phyloP scores from a whole-genome alignment of 2,113 vertebrate species.

The Chaenogobius annularis region DNA sequence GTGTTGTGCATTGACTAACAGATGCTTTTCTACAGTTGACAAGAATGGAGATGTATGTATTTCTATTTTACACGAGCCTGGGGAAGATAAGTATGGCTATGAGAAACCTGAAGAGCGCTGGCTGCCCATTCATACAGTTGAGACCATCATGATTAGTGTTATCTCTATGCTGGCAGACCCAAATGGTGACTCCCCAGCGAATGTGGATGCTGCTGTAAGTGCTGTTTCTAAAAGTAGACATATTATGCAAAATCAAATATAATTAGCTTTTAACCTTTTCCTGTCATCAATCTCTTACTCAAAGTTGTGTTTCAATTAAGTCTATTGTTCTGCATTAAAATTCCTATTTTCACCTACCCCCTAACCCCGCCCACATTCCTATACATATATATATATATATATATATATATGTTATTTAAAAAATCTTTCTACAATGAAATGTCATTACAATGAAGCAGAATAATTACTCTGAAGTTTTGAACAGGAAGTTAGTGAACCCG shows the following conservation, averaged over 20 bases:
- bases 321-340: no score
- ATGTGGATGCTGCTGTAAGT: constrained; percentile 97
- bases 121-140: constrained; percentile 98
- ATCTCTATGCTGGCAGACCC: constrained; percentile 99
- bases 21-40: constrained; percentile 83
- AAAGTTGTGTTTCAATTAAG: no score
- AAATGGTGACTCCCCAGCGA: constrained; percentile 97
- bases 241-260: background rate
- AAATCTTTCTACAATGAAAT: no score
- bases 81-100: constrained; percentile 98
- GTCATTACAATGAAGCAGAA: no score
- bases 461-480: no score
- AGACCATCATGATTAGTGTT: constrained; percentile 99
- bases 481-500: no score
- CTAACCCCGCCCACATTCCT: no score
- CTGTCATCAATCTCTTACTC: no score
- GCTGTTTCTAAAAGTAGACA: background rate
- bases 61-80: constrained; percentile 98
- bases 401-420: no score
- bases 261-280: no score
- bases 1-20: constrained; percentile 14
- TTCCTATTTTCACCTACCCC: no score
- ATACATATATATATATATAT: no score
- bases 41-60: constrained; percentile 99
- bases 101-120: constrained; percentile 99